phyloP scores from a whole-genome alignment of 2,888 invertebrate genomes.

The Tachina lurida region DNA sequence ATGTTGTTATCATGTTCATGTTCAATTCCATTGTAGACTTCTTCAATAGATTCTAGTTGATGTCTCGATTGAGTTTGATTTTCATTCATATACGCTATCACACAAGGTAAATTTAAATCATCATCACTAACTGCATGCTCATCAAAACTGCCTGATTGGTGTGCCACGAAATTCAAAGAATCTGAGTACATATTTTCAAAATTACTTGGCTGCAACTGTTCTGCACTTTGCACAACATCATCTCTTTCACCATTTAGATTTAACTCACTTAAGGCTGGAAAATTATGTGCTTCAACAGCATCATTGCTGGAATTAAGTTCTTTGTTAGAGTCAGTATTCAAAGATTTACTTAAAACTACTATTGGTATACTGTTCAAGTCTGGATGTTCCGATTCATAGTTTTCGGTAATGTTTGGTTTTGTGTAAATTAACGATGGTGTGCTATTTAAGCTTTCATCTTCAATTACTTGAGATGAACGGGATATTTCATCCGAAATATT shows the following conservation, averaged over 20 bases:
- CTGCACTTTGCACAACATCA: neutral
- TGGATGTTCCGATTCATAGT: neutral
- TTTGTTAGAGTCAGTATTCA: conserved; percentile 11
- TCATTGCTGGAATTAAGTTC: neutral
- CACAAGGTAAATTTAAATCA: conserved; percentile 34
- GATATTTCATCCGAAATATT: conserved; percentile 39
- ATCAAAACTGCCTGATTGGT: neutral
- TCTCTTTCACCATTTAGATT: conserved; percentile 75
- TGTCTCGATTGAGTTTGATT: conserved; percentile 70
- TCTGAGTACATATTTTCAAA: conserved; percentile 26
- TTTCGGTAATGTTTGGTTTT: conserved; percentile 34
- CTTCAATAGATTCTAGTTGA: conserved; percentile 42
- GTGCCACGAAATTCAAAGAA: conserved; percentile 18
- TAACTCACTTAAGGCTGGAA: conserved; percentile 79
- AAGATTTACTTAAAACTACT: conserved; percentile 36
- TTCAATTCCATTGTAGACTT: conserved; percentile 50
- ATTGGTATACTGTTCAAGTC: conserved; percentile 43
- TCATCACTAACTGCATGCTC: conserved; percentile 9
- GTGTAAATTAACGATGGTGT: conserved; percentile 67
- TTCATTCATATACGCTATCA: conserved; percentile 18
- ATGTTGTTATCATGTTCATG: conserved; percentile 34
- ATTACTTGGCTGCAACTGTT: neutral
- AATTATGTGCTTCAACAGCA: conserved; percentile 42
- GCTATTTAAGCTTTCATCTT: conserved; percentile 47
- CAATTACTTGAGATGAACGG: conserved; percentile 6